Evolutionary conservation across 2,797 vertebrate species (phyloP).

Genomic region (Bradypus variegatus): DNA sequence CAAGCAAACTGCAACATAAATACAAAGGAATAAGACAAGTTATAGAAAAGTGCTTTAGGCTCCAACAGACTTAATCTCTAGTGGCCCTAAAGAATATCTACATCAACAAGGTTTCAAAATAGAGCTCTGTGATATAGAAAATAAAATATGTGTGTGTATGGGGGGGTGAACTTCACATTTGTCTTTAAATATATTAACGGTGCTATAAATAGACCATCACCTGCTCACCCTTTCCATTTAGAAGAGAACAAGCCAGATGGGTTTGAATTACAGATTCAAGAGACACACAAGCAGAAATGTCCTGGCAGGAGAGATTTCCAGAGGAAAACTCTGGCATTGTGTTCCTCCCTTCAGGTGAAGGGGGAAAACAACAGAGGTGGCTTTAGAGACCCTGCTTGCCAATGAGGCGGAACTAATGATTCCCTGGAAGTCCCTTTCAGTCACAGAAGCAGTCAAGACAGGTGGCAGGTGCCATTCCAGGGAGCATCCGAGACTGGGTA

Average conservation of each 20-base stretch:
- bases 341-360: background rate
- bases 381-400: background rate
- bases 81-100: background rate
- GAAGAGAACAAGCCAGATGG: slow-evolving; percentile 32
- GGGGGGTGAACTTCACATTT: background rate
- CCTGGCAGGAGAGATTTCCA: slow-evolving; percentile 3
- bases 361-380: background rate
- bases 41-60: background rate
- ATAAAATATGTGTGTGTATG: background rate
- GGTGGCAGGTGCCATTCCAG: background rate
- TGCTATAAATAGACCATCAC: slow-evolving; percentile 61
- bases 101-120: background rate
- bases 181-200: slow-evolving; percentile 38
- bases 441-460: background rate
- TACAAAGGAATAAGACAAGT: background rate
- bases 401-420: background rate
- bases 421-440: background rate
- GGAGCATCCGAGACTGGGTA: background rate
- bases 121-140: background rate
- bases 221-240: slow-evolving; percentile 54
- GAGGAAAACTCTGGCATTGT: background rate
- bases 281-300: background rate
- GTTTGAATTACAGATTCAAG: slow-evolving; percentile 51
- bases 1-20: background rate
- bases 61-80: background rate